Conservation (phyloP, 2,113 vertebrate species). For the Cyphomyrus discorhynchus region DNA sequence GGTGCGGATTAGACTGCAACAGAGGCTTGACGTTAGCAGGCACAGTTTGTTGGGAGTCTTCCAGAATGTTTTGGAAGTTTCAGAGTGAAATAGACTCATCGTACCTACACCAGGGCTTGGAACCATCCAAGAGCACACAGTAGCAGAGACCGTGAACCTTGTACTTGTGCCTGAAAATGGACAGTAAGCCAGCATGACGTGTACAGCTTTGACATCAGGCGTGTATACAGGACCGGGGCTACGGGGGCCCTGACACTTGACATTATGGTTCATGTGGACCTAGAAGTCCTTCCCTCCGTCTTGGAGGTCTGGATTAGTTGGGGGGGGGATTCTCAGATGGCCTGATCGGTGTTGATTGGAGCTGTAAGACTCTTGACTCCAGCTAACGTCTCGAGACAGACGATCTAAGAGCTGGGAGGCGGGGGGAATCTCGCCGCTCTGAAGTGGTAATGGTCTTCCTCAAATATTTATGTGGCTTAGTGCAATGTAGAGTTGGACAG, state of each 20-base stretch:
- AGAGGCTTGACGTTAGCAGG: not conserved
- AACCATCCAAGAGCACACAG: not conserved
- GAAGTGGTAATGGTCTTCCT: conserved; percentile 1
- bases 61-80: not conserved
- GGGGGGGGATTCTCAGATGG: not conserved
- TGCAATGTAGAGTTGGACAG: not conserved
- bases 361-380: not conserved
- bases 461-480: conserved; percentile 6
- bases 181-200: not conserved
- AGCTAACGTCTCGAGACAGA: not conserved
- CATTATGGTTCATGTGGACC: not conserved
- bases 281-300: not conserved
- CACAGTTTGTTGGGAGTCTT: not conserved
- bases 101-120: not conserved
- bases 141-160: not conserved
- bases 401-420: not conserved
- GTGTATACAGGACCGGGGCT: not conserved
- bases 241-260: not conserved
- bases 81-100: not conserved
- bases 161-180: not conserved
- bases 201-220: not conserved
- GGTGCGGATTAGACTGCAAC: not conserved
- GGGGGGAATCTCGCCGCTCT: not conserved
- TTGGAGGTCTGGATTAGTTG: not conserved
- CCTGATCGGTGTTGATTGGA: not conserved